These are phyloP conservation scores for Pantherophis guttatus DNA, from an alignment of 2,113 vertebrate genomes.

Conservation along the genomic window DNA sequence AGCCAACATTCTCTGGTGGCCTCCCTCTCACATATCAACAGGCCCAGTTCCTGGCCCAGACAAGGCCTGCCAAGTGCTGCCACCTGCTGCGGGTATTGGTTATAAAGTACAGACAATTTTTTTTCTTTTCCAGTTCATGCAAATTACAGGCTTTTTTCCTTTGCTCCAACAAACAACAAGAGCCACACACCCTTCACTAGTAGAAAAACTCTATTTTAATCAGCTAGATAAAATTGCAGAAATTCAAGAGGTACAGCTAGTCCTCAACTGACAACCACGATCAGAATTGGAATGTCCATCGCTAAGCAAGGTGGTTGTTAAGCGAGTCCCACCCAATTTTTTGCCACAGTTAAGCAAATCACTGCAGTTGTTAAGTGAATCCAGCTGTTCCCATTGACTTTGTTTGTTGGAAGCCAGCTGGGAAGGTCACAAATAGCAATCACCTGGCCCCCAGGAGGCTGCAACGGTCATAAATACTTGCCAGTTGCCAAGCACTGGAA, in stretches of 20 bases:
- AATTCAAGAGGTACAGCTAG: neutral
- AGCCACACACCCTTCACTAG: neutral
- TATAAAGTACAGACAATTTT: neutral
- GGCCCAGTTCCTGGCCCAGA: neutral
- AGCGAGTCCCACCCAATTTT: neutral
- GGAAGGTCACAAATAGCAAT: neutral
- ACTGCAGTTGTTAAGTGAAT: neutral
- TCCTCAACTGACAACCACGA: neutral
- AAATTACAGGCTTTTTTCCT: neutral
- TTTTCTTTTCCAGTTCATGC: neutral
- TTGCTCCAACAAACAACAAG: neutral
- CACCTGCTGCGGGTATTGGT: neutral
- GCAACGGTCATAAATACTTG: neutral
- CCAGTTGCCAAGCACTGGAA: neutral
- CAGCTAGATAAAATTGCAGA: neutral
- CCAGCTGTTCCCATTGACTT: neutral
- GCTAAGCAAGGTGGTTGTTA: neutral
- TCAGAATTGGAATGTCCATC: neutral
- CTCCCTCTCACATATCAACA: neutral
- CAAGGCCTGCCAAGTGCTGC: neutral
- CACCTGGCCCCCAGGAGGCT: neutral
- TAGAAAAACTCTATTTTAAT: neutral
- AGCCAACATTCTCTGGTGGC: neutral
- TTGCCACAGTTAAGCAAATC: neutral
- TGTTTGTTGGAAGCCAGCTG: neutral